A percentile compares a stretch with the other conserved stretches of the same genome.
These are phyloP conservation scores for Rhodinocichla rosea DNA, from an alignment of 2,113 vertebrate species.

Conservation along the genomic window DNA sequence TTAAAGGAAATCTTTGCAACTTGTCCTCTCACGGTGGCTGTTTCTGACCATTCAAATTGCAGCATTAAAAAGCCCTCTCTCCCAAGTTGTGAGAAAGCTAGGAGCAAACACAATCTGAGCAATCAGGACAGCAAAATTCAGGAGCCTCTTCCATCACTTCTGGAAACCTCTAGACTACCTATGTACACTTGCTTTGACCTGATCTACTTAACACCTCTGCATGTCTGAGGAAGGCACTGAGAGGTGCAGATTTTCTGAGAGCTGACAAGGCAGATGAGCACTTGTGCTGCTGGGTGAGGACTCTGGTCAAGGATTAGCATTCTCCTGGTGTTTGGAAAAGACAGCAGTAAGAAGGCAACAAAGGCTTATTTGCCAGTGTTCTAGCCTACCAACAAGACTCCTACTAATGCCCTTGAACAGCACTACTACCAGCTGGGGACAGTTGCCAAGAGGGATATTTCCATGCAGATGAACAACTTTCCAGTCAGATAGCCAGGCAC, in stretches of 20 bases:
- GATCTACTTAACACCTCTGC: background rate
- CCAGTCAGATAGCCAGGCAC: background rate
- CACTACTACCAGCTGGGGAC: background rate
- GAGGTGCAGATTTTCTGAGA: background rate
- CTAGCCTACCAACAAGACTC: background rate
- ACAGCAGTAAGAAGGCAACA: background rate
- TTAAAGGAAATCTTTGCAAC: background rate
- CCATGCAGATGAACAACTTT: background rate
- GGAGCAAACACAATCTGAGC: background rate
- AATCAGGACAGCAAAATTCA: background rate
- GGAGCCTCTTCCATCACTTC: background rate
- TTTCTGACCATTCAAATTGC: background rate
- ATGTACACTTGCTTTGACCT: background rate
- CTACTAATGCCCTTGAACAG: background rate
- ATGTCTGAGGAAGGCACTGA: background rate
- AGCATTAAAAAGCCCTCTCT: background rate
- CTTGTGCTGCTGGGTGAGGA: background rate
- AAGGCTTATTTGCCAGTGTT: background rate
- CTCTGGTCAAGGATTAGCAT: background rate
- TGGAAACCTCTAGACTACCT: background rate
- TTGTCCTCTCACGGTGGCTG: background rate
- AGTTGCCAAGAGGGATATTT: background rate
- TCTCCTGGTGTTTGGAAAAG: background rate
- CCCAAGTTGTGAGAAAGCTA: background rate
- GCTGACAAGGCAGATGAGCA: background rate